phyloP scores from a whole-genome alignment of 2,888 invertebrate genomes.

The Andrena bicolor region DNA sequence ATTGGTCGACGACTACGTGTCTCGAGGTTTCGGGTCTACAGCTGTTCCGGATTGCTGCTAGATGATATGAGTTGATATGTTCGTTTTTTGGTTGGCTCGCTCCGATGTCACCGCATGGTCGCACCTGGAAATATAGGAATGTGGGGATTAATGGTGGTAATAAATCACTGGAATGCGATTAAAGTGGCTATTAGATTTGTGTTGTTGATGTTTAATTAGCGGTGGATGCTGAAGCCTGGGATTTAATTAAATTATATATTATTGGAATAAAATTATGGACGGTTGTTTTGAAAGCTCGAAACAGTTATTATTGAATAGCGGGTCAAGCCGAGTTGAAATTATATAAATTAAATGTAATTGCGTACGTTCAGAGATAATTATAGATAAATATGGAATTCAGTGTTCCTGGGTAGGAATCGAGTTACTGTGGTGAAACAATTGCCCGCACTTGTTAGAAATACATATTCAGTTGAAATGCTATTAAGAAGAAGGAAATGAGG shows the following conservation, averaged over 20 bases:
- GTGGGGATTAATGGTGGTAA: background rate
- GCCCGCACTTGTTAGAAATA: no score
- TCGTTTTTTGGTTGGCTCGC: background rate
- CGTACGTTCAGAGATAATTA: background rate
- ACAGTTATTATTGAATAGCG: background rate
- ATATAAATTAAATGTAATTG: background rate
- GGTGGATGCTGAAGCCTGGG: background rate
- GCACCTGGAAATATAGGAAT: constrained; percentile 54
- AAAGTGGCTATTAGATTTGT: background rate
- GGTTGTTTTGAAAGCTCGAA: background rate
- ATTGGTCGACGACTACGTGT: background rate
- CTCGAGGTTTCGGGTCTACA: background rate
- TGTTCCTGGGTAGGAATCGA: no score
- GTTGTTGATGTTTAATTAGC: background rate
- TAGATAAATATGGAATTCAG: background rate
- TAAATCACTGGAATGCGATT: background rate
- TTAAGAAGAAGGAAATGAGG: no score
- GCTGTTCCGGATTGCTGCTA: background rate
- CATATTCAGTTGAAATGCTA: no score
- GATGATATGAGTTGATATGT: constrained; percentile 67
- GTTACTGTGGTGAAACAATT: no score
- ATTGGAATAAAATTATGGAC: background rate
- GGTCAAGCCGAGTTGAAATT: background rate
- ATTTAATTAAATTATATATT: background rate
- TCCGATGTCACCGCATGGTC: constrained; percentile 61